Conservation (phyloP, 1,140 invertebrate species). For the Drosophila willistoni region DNA sequence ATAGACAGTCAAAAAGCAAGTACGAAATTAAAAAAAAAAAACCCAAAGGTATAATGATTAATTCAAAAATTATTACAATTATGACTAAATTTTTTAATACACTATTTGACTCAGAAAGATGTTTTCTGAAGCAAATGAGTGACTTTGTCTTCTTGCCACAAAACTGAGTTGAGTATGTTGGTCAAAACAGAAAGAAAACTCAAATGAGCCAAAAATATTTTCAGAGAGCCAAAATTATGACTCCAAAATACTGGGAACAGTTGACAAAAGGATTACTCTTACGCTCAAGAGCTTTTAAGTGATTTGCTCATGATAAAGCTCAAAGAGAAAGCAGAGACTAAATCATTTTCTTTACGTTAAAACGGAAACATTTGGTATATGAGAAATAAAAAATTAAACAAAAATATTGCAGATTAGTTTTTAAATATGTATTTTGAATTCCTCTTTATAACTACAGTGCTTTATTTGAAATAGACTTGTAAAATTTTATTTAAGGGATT, state of each 20-base stretch:
- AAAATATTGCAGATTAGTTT: background rate
- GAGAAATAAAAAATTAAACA: background rate
- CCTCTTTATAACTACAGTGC: too few species aligned
- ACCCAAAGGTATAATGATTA: too few species aligned
- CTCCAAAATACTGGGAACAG: conserved; percentile 8
- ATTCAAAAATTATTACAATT: too few species aligned
- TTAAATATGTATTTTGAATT: too few species aligned
- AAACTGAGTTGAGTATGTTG: background rate
- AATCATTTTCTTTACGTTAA: background rate
- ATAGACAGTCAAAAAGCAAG: conserved; percentile 12
- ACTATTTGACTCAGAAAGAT: too few species aligned
- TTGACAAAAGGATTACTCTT: background rate
- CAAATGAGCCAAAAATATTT: background rate
- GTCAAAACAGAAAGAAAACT: too few species aligned
- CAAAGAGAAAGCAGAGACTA: background rate
- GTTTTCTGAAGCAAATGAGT: background rate
- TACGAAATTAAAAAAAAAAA: too few species aligned
- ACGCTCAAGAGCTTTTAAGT: conserved; percentile 1
- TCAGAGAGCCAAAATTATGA: background rate
- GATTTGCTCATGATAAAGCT: background rate
- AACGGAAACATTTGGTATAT: background rate
- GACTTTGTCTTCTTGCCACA: background rate
- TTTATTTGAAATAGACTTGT: background rate
- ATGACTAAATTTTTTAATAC: too few species aligned
- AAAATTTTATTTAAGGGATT: background rate